Evolutionary conservation across 1,140 invertebrate species (phyloP).

Genomic region (Saccostrea cuccullata): DNA sequence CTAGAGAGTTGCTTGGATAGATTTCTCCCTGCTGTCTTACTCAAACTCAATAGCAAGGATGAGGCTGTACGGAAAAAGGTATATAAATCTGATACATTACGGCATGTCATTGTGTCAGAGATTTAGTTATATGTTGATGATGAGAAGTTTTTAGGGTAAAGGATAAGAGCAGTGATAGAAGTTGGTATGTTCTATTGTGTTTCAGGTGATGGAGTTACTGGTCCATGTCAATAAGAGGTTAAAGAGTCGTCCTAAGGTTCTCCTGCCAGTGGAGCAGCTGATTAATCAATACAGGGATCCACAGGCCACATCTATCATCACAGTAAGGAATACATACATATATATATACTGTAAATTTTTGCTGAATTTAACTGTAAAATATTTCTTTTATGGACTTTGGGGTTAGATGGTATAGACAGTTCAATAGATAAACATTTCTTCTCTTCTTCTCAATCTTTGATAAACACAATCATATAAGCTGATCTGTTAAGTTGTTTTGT

Average conservation of each 20-base stretch:
- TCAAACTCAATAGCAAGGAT: constrained; percentile 91
- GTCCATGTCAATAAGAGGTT: constrained; percentile 94
- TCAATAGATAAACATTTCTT: no score
- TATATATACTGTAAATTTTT: no score
- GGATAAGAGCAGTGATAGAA: no score
- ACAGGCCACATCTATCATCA: constrained; percentile 88
- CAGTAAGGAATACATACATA: constrained; percentile 79
- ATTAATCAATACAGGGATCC: constrained; percentile 90
- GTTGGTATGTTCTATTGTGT: constrained; percentile 23
- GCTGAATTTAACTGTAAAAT: no score
- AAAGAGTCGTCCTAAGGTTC: constrained; percentile 89
- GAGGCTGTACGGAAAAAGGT: constrained; percentile 92
- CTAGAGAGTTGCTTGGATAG: constrained; percentile 89
- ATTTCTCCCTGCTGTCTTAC: constrained; percentile 92
- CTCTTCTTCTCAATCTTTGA: no score
- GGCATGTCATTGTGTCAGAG: no score
- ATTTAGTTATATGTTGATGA: no score
- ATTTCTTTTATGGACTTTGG: no score
- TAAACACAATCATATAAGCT: no score
- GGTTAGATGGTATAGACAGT: no score
- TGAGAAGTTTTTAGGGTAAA: no score
- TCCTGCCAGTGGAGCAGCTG: constrained; percentile 91
- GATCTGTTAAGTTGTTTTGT: background rate
- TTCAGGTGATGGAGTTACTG: constrained; percentile 93
- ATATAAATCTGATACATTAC: constrained; percentile 22